Base-by-base conservation (phyloP, 2,888 invertebrate genomes). In the Leucozona laternaria region DNA sequence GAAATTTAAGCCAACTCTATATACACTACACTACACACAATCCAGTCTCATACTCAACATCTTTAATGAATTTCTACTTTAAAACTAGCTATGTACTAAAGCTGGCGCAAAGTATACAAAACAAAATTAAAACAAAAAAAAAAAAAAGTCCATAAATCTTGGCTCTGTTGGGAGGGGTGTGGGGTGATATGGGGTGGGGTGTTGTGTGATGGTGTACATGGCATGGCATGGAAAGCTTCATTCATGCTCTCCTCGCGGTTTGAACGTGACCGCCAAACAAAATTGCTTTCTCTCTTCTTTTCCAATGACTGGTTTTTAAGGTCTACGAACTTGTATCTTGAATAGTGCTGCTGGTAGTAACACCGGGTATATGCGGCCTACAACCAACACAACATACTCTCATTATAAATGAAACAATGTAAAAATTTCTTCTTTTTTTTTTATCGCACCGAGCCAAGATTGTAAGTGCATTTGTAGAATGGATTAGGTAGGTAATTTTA, bases 251-350 rank as follows among this genome's bases (percentile, higher is more conserved):
- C 31, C 17, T 68, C 50, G 28, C 79, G 75, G 40, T 66, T 66
- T 79, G 86, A 82, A 86, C 82, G 86, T 86, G 86, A 82, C 86
- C 86, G 82, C 58, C 75, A 86, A 86, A 82, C 78, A 50, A 79
- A 86, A 79, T 86, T 86, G 82, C 82, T 86, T 82, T 86, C 86
- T 86, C 82, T 79, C 79, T 86, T 86, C 66, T 28, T 73, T 77
- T 85, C 68, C 62, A 81, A 70, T 81, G 85, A 85, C 85, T 85
- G 85, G 81, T 55, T 85, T 81, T 85, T 73, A 70, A 85, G 85
- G 85, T 85, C 73, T 85, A 70, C 85, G 85, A 85, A 85, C 85
- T 80, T 73, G 57, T 22, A 71, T 53, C 15, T 40, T 55, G 48
- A 1, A 11, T 17, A 5, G 11, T 57, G 17, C 4, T 11, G 8